Evolutionary conservation across 2,113 vertebrate genomes (phyloP), one percentile per base, ranked within the genome.

Genomic region (Furnarius figulus): DNA sequence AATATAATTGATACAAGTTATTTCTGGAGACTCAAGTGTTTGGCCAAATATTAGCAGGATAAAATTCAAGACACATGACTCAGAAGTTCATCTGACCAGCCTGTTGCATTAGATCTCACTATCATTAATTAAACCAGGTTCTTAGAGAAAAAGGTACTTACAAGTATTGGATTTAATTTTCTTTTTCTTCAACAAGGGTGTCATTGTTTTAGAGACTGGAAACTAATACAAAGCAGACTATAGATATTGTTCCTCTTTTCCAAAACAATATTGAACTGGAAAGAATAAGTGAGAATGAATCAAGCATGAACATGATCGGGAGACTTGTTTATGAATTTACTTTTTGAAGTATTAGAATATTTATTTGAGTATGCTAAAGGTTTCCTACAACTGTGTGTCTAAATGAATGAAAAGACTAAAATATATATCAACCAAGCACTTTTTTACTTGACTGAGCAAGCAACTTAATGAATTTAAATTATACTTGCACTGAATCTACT

Each of bases 21-120:
- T 62, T 91, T 89, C 76, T 75, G 70, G 31, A 56, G 25, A n/a
- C 31, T 53, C n/a, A 63, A 79, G 46, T 2, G 2, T 46, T 91
- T 85, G 37, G n/a, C 19, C 21, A 85, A 42, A 85, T 76, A 58
- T 67, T 53, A 75, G 52, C 74, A 80, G 27, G 66, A 58, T 58
- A 81, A 80, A 90, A 87, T 66, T 94, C 85, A 90, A 70, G 81
- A 80, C 87, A 71, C 78, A 53, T 62, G 71, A 95, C 58, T 82
- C 39, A 66, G 49, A 66, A 82, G 58, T 79, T 5, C 4, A 94
- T 73, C 44, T 0, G 2, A 88, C 79, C 66, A 91, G 71, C 21
- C n/a, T 16, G 9, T 24, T 14, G 72, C 55, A 88, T 73, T 91
- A 87, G 49, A 73, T 39, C 83, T 68, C 67, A 80, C 44, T 46